These are phyloP conservation scores for Bambusicola thoracicus DNA, from an alignment of 2,113 vertebrate species.

Conservation along the genomic window DNA sequence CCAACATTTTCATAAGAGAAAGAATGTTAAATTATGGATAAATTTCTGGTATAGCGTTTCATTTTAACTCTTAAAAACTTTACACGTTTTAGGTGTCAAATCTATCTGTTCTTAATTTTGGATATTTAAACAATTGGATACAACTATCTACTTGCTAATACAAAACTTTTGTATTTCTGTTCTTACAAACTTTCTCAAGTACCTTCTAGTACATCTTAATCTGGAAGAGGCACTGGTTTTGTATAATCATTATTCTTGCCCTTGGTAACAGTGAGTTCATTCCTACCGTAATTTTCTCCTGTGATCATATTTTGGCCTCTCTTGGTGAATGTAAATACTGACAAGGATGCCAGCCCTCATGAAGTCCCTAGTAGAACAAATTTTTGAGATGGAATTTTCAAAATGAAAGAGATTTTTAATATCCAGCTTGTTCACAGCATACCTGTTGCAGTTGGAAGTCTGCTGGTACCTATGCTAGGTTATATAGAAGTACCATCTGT, in stretches of 20 bases:
- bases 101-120: neutral
- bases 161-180: neutral
- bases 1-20: neutral
- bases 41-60: neutral
- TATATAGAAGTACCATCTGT: conserved; percentile 54
- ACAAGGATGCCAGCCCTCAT: neutral
- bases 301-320: neutral
- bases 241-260: neutral
- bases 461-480: conserved; percentile 15
- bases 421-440: neutral
- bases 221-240: neutral
- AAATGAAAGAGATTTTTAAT: neutral
- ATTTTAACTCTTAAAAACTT: neutral
- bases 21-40: neutral
- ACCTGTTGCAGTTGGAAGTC: conserved; percentile 27
- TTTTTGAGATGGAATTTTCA: neutral
- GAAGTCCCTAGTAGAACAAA: neutral
- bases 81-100: neutral
- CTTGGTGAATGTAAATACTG: neutral
- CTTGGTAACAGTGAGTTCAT: neutral
- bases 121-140: neutral
- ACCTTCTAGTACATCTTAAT: neutral
- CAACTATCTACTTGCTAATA: rapidly evolving
- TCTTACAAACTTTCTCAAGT: neutral
- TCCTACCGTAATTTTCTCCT: neutral